Conservation (phyloP, 1,140 invertebrate genomes). For the Drosophila obscura region DNA sequence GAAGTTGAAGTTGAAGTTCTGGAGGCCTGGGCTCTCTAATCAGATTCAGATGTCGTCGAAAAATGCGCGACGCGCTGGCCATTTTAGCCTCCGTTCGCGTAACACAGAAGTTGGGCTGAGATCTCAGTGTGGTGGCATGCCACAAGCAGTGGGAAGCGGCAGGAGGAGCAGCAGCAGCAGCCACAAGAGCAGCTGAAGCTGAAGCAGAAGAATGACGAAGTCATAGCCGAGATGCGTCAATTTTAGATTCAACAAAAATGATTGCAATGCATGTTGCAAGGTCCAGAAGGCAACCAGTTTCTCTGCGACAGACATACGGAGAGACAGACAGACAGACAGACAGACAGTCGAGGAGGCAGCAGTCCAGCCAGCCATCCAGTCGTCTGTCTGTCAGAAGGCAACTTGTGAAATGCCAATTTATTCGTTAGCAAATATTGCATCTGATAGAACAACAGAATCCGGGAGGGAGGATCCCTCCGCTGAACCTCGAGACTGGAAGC, state of each 20-base stretch:
- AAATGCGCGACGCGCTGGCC: constrained; percentile 79
- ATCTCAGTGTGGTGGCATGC: constrained; percentile 22
- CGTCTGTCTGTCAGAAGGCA: constrained; percentile 75
- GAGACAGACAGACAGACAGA: constrained; percentile 15
- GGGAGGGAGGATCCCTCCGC: constrained; percentile 6
- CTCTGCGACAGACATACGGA: constrained; percentile 12
- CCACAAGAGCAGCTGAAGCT: constrained; percentile 6
- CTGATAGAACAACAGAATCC: constrained; percentile 72
- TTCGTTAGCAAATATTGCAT: constrained; percentile 83
- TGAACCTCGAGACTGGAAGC: constrained; percentile 2
- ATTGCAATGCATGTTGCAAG: constrained; percentile 78
- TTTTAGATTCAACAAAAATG: constrained; percentile 83
- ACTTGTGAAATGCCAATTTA: constrained; percentile 83
- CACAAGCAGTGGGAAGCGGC: constrained; percentile 28
- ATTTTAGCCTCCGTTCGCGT: constrained; percentile 72
- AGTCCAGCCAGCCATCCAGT: constrained; percentile 48
- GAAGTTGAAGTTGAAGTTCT: constrained; percentile 23
- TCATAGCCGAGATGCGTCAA: constrained; percentile 82
- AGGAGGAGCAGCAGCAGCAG: constrained; percentile 11
- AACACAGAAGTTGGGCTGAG: constrained; percentile 71
- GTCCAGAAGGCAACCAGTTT: constrained; percentile 46
- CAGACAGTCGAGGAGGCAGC: constrained; percentile 25
- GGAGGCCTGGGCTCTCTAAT: constrained; percentile 60
- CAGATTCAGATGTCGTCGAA: constrained; percentile 82
- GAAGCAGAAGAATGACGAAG: constrained; percentile 70